A percentile compares a stretch with the other conserved stretches of the same genome.
phyloP scores from a whole-genome alignment of 2,888 invertebrate species.

The Metallyticus violacea region DNA sequence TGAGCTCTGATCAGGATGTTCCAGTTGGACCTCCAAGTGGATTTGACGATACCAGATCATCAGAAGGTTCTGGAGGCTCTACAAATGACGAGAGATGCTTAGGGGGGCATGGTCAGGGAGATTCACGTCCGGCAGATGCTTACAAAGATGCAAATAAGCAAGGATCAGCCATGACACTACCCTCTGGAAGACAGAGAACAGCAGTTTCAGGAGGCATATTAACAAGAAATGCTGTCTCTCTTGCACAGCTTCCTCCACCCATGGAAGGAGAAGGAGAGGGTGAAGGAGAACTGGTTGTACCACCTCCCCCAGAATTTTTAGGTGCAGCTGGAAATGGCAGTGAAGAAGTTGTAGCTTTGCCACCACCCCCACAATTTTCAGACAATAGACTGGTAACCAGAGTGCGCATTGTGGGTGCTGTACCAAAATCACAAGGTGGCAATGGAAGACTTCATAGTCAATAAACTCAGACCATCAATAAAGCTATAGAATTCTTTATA shows the following conservation, averaged over 20 bases:
- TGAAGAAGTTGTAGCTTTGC: slow-evolving; percentile 62
- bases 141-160: not conserved
- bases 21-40: slow-evolving; percentile 52
- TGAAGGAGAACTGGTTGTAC: slow-evolving; percentile 57
- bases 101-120: not conserved
- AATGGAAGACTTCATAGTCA: slow-evolving; percentile 29
- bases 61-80: slow-evolving; percentile 25
- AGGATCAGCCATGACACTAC: not conserved
- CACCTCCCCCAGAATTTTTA: slow-evolving; percentile 60
- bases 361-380: slow-evolving; percentile 86
- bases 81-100: not conserved
- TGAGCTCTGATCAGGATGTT: slow-evolving; percentile 81
- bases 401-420: slow-evolving; percentile 79
- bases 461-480: not conserved
- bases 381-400: slow-evolving; percentile 60
- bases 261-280: slow-evolving; percentile 66
- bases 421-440: slow-evolving; percentile 59
- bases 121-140: not conserved
- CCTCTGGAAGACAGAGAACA: slow-evolving; percentile 30
- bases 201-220: slow-evolving; percentile 47
- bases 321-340: slow-evolving; percentile 42
- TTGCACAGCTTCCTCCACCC: slow-evolving; percentile 79
- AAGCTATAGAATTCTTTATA: not conserved
- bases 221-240: slow-evolving; percentile 67
- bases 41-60: slow-evolving; percentile 26